Base-by-base conservation (phyloP, 1,140 invertebrate genomes). In the Microplitis demolitor region DNA sequence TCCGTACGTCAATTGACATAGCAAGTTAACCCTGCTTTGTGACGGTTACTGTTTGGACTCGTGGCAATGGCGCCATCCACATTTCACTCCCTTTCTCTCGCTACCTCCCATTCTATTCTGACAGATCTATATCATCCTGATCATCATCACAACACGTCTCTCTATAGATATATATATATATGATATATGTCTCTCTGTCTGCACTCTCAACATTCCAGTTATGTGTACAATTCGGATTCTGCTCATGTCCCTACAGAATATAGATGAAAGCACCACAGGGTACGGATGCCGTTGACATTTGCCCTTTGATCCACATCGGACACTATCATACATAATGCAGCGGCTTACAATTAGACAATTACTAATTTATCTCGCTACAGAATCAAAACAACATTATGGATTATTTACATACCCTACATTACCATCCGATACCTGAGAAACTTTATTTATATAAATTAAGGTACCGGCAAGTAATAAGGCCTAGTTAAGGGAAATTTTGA, bases 1-100 rank as follows among this genome's bases (percentile, higher is more conserved):
- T 74, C 76, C 71, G 74, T 76, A 74, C 63, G 56, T 71, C 82
- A 82, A 84, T 83, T 84, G 83, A 83, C 83, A 84, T 78, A 75
- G 75, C 78, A 69, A 81, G 77, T 84, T 84, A 77, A 83, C 82
- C 81, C 74, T 76, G 77, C 74, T 80, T 80, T 78, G 72, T 71
- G 79, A 74, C 79, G 76, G 76, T 76, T 75, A 72, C 72, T 76
- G 56, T 79, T 82, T 82, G 79, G 79, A 78, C 76, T 70, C 66
- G 73, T 31, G 56, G 66, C 73, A 54, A 67, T 50, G 74, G 58
- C 71, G 66, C 50, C 54, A 67, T 68, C 68, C 66, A 35, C 63
- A 51, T 35, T 5, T 4, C 51, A 35, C 51, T 53, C 6, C 24
- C 39, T 51, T 45, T 45, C 6, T 45, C 39, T 34, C 16, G 39